phyloP scores from a whole-genome alignment of 2,888 invertebrate species.

The Dioctria linearis region DNA sequence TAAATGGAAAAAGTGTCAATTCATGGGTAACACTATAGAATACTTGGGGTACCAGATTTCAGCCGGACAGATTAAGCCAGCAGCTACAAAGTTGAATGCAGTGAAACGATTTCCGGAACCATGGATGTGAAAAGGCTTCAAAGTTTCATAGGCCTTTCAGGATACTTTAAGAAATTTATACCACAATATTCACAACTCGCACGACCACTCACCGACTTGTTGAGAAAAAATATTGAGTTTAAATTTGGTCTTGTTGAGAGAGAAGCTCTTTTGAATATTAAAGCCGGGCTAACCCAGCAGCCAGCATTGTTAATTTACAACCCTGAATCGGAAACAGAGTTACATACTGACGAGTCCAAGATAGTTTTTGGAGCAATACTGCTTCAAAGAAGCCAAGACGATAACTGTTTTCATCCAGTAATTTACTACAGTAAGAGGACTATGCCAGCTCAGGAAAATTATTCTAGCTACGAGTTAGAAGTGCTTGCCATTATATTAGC shows the following conservation, averaged over 20 bases:
- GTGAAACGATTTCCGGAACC: conserved; percentile 62
- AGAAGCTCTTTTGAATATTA: conserved; percentile 56
- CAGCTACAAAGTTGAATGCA: conserved; percentile 60
- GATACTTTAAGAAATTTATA: conserved; percentile 57
- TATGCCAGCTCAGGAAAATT: conserved; percentile 60
- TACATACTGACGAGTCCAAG: conserved; percentile 60
- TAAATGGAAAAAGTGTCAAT: conserved; percentile 58
- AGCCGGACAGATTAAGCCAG: conserved; percentile 52
- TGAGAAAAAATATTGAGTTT: conserved; percentile 47
- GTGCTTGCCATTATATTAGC: conserved; percentile 57
- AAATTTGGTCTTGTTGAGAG: conserved; percentile 54
- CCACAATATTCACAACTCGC: no score
- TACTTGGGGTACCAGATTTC: not conserved
- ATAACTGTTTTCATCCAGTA: conserved; percentile 53
- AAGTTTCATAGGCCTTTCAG: conserved; percentile 62
- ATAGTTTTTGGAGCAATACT: conserved; percentile 59
- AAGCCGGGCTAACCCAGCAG: no score
- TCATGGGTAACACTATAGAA: conserved; percentile 52
- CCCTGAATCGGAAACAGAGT: no score
- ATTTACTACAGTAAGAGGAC: conserved; percentile 56
- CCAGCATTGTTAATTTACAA: no score
- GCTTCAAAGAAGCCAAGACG: conserved; percentile 57
- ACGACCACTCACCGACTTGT: no score
- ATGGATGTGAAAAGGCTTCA: conserved; percentile 60
- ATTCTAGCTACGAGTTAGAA: conserved; percentile 63